Base-by-base conservation (phyloP, 2,797 vertebrate genomes). In the Novumbra hubbsi region DNA sequence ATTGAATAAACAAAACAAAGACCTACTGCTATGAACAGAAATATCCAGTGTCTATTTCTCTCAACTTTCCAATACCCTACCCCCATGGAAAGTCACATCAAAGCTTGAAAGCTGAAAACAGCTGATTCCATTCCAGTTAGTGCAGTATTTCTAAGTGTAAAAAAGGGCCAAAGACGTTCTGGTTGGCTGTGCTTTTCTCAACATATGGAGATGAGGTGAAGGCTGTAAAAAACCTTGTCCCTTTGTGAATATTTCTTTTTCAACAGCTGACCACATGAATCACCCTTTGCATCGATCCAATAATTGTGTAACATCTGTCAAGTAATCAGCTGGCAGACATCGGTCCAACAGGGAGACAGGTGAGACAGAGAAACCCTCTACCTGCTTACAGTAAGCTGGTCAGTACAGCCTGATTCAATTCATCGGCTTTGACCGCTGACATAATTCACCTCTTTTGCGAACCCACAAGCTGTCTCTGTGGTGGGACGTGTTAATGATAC, bases 401-500 rank as follows among this genome's bases (percentile, higher is more conserved):
- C n/a, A 57, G 19, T 60, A 24, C 3, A 24, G 55, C 55, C 14
- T 60, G 3, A 24, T 24, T 24, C 24, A 17, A 2, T 60, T 12
- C 11, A 12, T 60, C 21, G 24, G 21, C 11, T 60, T 60, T 2
- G 24, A 60, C 55, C 14, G 21, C n/a, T 24, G 84, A 81, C 87
- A 83, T 81, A 85, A 80, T 84, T 87, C 80, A 81, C 85, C 80
- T 71, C 86, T 3, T 77, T 74, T 72, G 78, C 68, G 74, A 9
- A 9, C 72, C 67, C 63, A 73, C 73, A 77, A 76, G 32, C 78
- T 73, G 73, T 76, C 78, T 81, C 65, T 78, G 57, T 45, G 49
- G 73, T 75, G 9, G 62, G 45, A 88, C 79, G 32, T 49, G 70
- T 84, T 83, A 87, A 86, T 85, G 89, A 89, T 91, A 92, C 90